Base-by-base conservation (phyloP, 2,113 vertebrate species). In the Eretmodus cyanostictus region DNA sequence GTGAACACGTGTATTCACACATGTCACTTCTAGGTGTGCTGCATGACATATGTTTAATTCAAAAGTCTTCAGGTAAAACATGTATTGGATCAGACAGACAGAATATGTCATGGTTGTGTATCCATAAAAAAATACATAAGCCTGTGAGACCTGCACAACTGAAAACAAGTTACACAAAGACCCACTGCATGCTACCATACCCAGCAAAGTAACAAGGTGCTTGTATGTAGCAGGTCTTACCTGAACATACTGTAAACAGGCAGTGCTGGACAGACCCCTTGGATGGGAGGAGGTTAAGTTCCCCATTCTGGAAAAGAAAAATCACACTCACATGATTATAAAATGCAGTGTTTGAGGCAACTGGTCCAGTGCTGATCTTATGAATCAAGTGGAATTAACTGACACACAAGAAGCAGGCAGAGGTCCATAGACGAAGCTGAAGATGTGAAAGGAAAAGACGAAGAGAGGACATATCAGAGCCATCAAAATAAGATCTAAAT, bases 301-400 rank as follows among this genome's bases (percentile, higher is more conserved):
- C 14, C 97, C 97, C 97, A 97, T 97, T 85, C 97, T 97, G 88
- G 54, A 95, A 89, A 51, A 92, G 3, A 81, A 22, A 92, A 80
- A 89, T 6, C 36, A 57, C 22, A 84, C 3, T 78, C 45, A 78
- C 9, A 45, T 61, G 34, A 38, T 68, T 42, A 12, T 4, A 73
- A 12, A 11, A 38, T 13, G 9, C 11, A 80, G 12, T 8, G 36
- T 12, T 80, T 51, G 54, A 31, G 5, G 12, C 11, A 40, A 47
- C 17, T 19, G 16, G 24, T 78, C 13, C 13, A 8, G 12, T 24
- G 19, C 5, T 53, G 6, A 19, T 17, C 8, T 38, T 24, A 2
- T 47, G 2, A 34, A 24, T 86, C 31, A 10, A 29, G 12, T 16
- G n/a, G 5, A 82, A 24, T 83, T 40, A 9, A 80, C 76, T 19